These are phyloP conservation scores for Alsophila aescularia DNA, from an alignment of 2,888 invertebrate species.

Conservation along the genomic window DNA sequence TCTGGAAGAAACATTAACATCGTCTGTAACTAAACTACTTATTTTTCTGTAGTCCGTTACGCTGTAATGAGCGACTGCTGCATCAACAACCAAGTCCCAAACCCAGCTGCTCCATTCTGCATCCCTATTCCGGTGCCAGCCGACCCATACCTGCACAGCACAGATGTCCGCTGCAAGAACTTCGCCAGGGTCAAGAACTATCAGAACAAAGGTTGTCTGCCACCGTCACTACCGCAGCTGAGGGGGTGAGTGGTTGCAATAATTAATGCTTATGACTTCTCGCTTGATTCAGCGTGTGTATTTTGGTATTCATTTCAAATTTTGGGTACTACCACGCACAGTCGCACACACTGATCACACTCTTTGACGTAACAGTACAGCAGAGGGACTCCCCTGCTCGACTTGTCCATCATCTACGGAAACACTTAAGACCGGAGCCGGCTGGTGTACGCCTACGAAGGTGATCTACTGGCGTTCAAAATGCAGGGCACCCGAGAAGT, in stretches of 20 bases:
- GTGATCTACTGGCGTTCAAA: slow-evolving; percentile 47
- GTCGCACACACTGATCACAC: no score
- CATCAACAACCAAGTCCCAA: slow-evolving; percentile 42
- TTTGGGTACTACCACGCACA: no score
- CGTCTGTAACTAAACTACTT: neutral
- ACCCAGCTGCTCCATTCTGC: slow-evolving; percentile 41
- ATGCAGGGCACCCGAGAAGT: slow-evolving; percentile 47
- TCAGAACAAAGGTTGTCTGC: slow-evolving; percentile 51
- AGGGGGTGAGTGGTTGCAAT: slow-evolving; percentile 42
- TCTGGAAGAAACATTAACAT: no score
- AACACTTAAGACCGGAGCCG: slow-evolving; percentile 31
- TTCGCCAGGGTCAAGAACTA: slow-evolving; percentile 54
- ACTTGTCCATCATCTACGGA: slow-evolving; percentile 48
- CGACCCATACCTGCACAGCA: slow-evolving; percentile 49
- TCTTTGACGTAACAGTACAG: slow-evolving; percentile 39
- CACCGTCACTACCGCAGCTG: slow-evolving; percentile 47
- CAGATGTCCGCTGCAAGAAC: slow-evolving; percentile 53
- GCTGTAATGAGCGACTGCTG: slow-evolving; percentile 44
- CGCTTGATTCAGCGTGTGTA: no score
- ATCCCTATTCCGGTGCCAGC: slow-evolving; percentile 50
- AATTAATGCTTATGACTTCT: neutral
- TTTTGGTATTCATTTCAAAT: no score
- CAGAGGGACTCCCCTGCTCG: slow-evolving; percentile 46
- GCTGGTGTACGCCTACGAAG: slow-evolving; percentile 36
- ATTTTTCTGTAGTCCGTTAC: slow-evolving; percentile 38